Evolutionary conservation across 2,888 invertebrate genomes (phyloP).

Genomic region (Mactromeris polynyma): DNA sequence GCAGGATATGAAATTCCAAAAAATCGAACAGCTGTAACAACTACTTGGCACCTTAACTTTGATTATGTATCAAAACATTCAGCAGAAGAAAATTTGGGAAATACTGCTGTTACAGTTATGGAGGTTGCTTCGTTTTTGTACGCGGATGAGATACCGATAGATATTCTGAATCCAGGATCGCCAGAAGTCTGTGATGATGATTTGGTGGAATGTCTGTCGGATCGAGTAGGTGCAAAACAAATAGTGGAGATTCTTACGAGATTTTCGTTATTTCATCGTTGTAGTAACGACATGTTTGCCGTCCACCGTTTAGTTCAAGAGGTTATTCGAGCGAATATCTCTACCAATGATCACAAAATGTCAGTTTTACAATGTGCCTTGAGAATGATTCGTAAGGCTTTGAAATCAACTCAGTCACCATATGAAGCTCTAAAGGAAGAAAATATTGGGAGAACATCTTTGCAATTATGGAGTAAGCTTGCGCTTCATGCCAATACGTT

Average conservation of each 20-base stretch:
- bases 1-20: not conserved
- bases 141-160: conserved; percentile 54
- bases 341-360: not conserved
- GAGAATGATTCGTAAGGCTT: conserved; percentile 44
- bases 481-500: conserved; percentile 33
- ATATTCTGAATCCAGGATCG: conserved; percentile 43
- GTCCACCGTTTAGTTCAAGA: conserved; percentile 56
- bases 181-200: conserved; percentile 40
- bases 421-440: conserved; percentile 23
- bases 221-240: conserved; percentile 38
- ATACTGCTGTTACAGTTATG: conserved; percentile 41
- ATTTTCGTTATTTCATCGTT: conserved; percentile 45
- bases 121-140: conserved; percentile 43
- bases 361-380: conserved; percentile 30
- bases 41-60: conserved; percentile 59
- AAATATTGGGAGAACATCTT: conserved; percentile 26
- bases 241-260: conserved; percentile 49
- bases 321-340: conserved; percentile 41
- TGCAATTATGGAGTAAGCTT: conserved; percentile 52
- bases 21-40: conserved; percentile 33
- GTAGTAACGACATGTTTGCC: not conserved
- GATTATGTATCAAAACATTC: conserved; percentile 52
- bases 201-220: conserved; percentile 21
- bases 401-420: conserved; percentile 17
- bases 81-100: conserved; percentile 43